Evolutionary conservation across 2,888 invertebrate species (phyloP).

Genomic region (Tetheella fluctuosa): DNA sequence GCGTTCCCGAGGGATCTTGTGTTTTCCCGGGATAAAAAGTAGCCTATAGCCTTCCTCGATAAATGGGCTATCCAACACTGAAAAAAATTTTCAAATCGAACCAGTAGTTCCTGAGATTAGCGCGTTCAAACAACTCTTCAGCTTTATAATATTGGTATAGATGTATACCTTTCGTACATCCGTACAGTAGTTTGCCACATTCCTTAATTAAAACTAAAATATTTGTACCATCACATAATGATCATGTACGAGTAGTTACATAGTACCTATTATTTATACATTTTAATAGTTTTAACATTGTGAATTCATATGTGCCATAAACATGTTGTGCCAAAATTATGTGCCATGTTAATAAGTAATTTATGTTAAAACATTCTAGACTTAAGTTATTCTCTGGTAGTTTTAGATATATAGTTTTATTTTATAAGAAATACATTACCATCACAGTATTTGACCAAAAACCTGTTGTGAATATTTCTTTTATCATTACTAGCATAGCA

Average conservation of each 20-base stretch:
- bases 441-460: conserved; percentile 73
- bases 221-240: not conserved
- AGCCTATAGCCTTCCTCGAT: too few relatives aligned
- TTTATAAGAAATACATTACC: conserved; percentile 53
- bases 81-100: too few relatives aligned
- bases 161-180: too few relatives aligned
- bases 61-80: too few relatives aligned
- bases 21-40: too few relatives aligned
- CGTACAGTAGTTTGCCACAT: too few relatives aligned
- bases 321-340: conserved; percentile 36
- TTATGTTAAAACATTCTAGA: conserved; percentile 21
- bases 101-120: too few relatives aligned
- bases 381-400: conserved; percentile 24
- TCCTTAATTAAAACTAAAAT: too few relatives aligned
- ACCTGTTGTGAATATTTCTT: conserved; percentile 62
- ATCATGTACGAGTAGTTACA: not conserved
- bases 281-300: conserved; percentile 15
- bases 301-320: conserved; percentile 42
- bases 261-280: not conserved
- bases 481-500: conserved; percentile 22
- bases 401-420: conserved; percentile 24
- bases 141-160: too few relatives aligned
- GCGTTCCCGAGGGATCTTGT: too few relatives aligned
- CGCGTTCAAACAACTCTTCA: too few relatives aligned
- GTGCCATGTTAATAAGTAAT: conserved; percentile 44